Evolutionary conservation across 2,113 vertebrate species (phyloP).

Genomic region (Rhynchomys soricoides): DNA sequence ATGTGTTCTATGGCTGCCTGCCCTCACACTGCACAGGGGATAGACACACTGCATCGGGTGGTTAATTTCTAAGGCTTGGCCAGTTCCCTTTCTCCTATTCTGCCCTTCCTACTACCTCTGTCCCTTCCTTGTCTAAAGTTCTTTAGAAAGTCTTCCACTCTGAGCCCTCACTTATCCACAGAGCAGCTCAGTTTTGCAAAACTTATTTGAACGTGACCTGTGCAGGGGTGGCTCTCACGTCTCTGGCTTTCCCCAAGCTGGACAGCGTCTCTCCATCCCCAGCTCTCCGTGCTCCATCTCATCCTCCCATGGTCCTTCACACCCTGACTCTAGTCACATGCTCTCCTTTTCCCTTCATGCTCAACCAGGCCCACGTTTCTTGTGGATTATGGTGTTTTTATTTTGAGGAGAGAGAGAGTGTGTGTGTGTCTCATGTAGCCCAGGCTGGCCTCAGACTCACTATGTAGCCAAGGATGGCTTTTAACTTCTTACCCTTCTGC

Average conservation of each 20-base stretch:
- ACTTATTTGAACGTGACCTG: not conserved
- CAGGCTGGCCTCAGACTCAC: not conserved
- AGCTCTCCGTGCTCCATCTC: rapidly evolving
- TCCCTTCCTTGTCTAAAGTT: too few relatives aligned
- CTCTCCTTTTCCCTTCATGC: not conserved
- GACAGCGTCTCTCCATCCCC: not conserved
- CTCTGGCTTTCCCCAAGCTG: not conserved
- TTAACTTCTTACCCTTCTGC: not conserved
- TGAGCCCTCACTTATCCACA: not conserved
- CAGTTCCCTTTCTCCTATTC: not conserved
- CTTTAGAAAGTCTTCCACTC: not conserved
- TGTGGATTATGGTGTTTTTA: not conserved
- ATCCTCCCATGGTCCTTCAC: not conserved
- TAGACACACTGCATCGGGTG: rapidly evolving
- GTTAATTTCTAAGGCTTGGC: not conserved
- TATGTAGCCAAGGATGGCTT: not conserved
- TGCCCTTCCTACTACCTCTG: not conserved
- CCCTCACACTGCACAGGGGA: not conserved
- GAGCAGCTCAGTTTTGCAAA: not conserved
- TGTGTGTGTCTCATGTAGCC: not conserved
- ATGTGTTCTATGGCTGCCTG: not conserved
- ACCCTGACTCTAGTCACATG: not conserved
- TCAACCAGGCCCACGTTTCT: not conserved
- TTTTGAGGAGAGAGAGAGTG: not conserved
- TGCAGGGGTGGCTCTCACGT: rapidly evolving